Evolutionary conservation across 2,797 vertebrate genomes (phyloP).

Genomic region (Phoebastria nigripes): DNA sequence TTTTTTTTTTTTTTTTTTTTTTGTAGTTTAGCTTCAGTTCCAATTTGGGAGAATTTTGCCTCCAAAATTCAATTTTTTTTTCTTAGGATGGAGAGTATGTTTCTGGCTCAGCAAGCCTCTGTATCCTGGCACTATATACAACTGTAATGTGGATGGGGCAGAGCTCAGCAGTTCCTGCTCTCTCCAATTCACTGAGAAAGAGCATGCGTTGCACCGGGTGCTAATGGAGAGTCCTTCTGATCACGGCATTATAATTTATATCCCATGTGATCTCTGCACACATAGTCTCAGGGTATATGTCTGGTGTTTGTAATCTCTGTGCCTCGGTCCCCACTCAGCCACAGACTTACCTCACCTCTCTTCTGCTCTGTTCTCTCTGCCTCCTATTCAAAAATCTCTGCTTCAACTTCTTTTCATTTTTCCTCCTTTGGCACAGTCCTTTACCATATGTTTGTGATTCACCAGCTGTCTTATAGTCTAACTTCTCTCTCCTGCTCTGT

Average conservation of each 20-base stretch:
- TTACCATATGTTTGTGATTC: neutral
- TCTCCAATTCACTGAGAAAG: neutral
- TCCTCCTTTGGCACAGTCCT: neutral
- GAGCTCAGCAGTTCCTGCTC: neutral
- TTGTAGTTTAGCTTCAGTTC: neutral
- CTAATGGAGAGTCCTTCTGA: neutral
- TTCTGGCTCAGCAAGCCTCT: neutral
- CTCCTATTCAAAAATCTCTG: neutral
- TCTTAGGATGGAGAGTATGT: neutral
- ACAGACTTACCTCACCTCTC: neutral
- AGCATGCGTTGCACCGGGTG: fast-evolving
- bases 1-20: neutral
- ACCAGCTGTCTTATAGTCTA: neutral
- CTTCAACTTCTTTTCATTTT: neutral
- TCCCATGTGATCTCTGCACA: neutral
- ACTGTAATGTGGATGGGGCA: neutral
- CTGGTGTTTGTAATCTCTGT: neutral
- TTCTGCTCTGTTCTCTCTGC: neutral
- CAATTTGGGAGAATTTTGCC: neutral
- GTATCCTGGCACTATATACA: neutral
- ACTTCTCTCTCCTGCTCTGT: neutral
- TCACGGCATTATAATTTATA: fast-evolving
- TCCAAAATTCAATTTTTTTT: neutral
- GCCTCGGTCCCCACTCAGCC: fast-evolving
- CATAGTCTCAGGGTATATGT: neutral